Base-by-base conservation (phyloP, 2,113 vertebrate genomes). In the Chitala chitala region DNA sequence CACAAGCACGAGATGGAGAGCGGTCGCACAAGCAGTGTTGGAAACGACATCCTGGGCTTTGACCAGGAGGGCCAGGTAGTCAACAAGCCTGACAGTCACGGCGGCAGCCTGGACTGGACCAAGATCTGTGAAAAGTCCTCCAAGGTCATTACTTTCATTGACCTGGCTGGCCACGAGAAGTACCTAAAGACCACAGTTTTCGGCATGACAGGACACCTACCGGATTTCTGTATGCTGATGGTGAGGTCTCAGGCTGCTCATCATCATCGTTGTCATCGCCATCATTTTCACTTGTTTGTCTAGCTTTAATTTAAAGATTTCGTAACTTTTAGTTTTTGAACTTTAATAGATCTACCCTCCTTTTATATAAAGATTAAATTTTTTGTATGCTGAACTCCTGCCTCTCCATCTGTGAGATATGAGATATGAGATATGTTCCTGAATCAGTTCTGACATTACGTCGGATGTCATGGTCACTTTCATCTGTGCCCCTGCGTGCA, bases 221-320 rank as follows among this genome's bases (percentile, higher is more conserved):
- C 96, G 0, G 96, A 98, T 83, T 98, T 98, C 91, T 98, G 96
- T 87, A 98, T 98, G 96, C 92, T 98, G 42, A 98, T 98, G 95
- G 96, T 98, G 79, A 91, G 92, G 22, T 6, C 5, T 22, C 1
- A 79, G 54, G 9, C n/a, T n/a, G n/a, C n/a, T 0, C 20, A 64
- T 64, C 9, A 38, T 17, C 31, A 3, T 40, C 31, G 4, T 64
- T 33, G 20, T 64, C 22, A 24, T 65, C n/a, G 44, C 38, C 33
- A 36, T 17, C 36, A 22, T 40, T 26, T n/a, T 24, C 8, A 48
- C 8, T 48, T 48, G 46, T 48, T 8, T 48, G 46, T 48, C 8
- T 48, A 7, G 46, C 46, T 48, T 48, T 48, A 5, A 48, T 48
- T 48, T 8, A 51, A 10, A 51, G 1, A 1, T 51, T 15, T 15